Base-by-base conservation (phyloP, 1,140 invertebrate genomes). In the Drosophila novamexicana region DNA sequence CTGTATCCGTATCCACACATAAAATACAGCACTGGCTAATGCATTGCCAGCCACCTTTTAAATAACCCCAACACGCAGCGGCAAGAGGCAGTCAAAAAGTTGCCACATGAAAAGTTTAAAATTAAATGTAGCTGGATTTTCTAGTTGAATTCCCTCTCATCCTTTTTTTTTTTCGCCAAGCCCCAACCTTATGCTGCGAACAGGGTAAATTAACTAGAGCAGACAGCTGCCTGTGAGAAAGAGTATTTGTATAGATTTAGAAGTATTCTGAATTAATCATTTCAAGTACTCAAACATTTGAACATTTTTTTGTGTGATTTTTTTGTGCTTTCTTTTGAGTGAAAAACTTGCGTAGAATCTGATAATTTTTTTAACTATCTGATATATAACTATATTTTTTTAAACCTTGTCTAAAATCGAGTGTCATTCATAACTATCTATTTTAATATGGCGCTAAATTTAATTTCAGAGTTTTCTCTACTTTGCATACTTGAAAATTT, bases 91-190 rank as follows among this genome's bases (percentile, higher is more conserved):
- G 36, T 53, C 62, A 34, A 77, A 75, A 86, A 86, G 71, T 86
- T 86, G 66, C 68, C 65, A 49, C 76, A 50, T 69, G 62, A 82
- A 86, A 86, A 86, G 83, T 86, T 86, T 83, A 73, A 86, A 88
- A 88, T 86, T 86, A 86, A 86, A 86, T 53, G 83, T 73, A 77
- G 57, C 45, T 64, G 66, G 76, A 77, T 74, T 82, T 77, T 40
- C 74, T 66, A 42, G n/a, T 18, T 42, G 47, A 42, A 40, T 45
- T 52, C 61, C 14, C 34, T 53, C 47, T 34, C n/a, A 34, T 65
- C 29, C 10, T 18, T 56, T 22, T 52, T 40, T 52, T 40, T 52
- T 49, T 56, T 36, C 22, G 22, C 39, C 57, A 50, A 32, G 29
- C 47, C 18, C 49, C 32, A 8, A 10, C 18, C 44, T 37, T 68